phyloP scores from a whole-genome alignment of 2,888 invertebrate genomes.

The Hermaeophaga mercurialis region DNA sequence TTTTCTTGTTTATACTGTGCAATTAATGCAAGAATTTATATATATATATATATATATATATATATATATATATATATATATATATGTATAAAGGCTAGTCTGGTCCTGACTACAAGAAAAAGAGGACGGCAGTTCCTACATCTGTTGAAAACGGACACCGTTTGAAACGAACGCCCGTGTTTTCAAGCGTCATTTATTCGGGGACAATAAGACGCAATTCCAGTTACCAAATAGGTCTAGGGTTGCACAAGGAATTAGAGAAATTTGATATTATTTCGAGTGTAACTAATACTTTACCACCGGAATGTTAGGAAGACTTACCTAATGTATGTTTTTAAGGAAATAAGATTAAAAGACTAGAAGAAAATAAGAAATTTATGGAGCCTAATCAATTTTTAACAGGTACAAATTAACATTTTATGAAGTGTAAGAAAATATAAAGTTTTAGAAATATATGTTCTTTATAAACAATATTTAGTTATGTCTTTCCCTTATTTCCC shows the following conservation, averaged over 20 bases:
- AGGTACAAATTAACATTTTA: no score
- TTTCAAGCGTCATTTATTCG: conserved; percentile 37
- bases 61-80: neutral
- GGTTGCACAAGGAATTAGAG: conserved; percentile 49
- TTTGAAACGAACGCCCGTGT: conserved; percentile 26
- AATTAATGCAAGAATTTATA: no score
- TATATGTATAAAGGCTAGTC: neutral
- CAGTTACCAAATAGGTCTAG: conserved; percentile 45
- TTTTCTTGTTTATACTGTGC: no score
- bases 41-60: neutral
- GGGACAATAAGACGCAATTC: conserved; percentile 47
- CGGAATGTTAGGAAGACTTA: conserved; percentile 13
- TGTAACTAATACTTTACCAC: conserved; percentile 24
- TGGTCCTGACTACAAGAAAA: neutral
- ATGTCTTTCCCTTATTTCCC: no score
- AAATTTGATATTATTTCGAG: conserved; percentile 30
- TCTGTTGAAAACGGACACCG: conserved; percentile 52
- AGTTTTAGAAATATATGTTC: no score
- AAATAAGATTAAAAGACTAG: no score
- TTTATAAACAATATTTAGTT: no score
- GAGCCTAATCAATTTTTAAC: no score
- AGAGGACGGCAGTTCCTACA: conserved; percentile 46
- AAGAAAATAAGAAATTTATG: no score
- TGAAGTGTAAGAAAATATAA: no score
- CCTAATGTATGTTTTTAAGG: conserved; percentile 8